Evolutionary conservation across 2,888 invertebrate species (phyloP).

Genomic region (Sipha maydis): DNA sequence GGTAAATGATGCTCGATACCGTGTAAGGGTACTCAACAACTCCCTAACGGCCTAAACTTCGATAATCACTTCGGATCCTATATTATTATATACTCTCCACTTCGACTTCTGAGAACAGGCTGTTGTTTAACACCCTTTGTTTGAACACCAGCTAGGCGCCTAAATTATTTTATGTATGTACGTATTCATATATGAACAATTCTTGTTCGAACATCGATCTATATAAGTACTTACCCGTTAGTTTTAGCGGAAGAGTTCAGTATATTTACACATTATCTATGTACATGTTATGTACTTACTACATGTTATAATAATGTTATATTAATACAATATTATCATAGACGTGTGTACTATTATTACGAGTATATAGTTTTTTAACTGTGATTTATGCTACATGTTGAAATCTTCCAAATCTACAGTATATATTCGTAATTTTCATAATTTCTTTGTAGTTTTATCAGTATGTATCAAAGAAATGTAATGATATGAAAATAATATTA

Average conservation of each 20-base stretch:
- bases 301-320: too few relatives aligned
- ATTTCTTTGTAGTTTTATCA: too few relatives aligned
- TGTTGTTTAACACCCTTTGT: slow-evolving; percentile 6
- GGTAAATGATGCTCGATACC: too few relatives aligned
- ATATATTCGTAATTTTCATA: too few relatives aligned
- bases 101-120: not conserved
- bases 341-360: too few relatives aligned
- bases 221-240: not conserved
- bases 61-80: not conserved
- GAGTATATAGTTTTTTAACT: too few relatives aligned
- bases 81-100: not conserved
- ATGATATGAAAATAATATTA: too few relatives aligned
- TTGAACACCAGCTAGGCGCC: not conserved
- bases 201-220: not conserved
- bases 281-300: not conserved
- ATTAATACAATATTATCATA: too few relatives aligned
- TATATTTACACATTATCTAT: not conserved
- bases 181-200: not conserved
- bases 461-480: too few relatives aligned
- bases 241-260: not conserved
- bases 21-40: too few relatives aligned
- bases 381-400: too few relatives aligned
- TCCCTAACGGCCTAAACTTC: not conserved
- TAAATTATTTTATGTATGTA: not conserved
- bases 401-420: too few relatives aligned